Evolutionary conservation across 1,140 invertebrate genomes (phyloP), one percentile per base, ranked within the genome.

Genomic region (Oscheius sp.): DNA sequence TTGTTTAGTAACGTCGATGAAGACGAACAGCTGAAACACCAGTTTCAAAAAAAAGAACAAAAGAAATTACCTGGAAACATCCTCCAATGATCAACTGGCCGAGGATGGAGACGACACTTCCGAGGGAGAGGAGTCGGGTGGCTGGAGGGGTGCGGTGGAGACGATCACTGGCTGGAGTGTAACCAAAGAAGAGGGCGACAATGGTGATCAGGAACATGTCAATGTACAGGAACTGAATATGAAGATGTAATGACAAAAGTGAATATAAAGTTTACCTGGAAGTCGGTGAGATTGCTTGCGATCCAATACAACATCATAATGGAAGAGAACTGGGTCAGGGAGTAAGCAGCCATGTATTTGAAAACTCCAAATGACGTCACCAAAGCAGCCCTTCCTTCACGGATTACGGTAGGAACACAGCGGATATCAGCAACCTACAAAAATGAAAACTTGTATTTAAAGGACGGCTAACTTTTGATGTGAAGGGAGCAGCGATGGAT

Each of bases 301-400:
- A 90, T 88, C 69, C 86, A 87, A 84, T 97, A 97, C 0, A 97
- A 88, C 45, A 96, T 90, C 81, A 96, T 90, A 32, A 96, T 92
- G 18, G 93, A 93, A 68, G 92, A 89, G 85, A 97, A 97, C 86
- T 97, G 94, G 35, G 92, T 95, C 2, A 97, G 86, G 49, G 91
- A 93, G 85, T 97, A 97, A 46, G 91, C 90, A 31, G 94, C 93
- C 94, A 97, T 97, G 85, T 95, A 97, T 84, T 98, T 98, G 85
- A 99, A 98, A 46, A 97, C 85, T 2, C 93, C 93, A 87, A 97
- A 97, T 20, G 92, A 94, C 0, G 96, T 99, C 10, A 94, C 91
- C 13, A 99, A 86, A 0, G 96, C 93, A 32, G 93, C 93, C 3
- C 96, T 88, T 0, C 96, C 96, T 87, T 99, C 93, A 29, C 90